These are phyloP conservation scores for Gobio occitaniae DNA, from an alignment of 2,797 vertebrate species.

Conservation along the genomic window DNA sequence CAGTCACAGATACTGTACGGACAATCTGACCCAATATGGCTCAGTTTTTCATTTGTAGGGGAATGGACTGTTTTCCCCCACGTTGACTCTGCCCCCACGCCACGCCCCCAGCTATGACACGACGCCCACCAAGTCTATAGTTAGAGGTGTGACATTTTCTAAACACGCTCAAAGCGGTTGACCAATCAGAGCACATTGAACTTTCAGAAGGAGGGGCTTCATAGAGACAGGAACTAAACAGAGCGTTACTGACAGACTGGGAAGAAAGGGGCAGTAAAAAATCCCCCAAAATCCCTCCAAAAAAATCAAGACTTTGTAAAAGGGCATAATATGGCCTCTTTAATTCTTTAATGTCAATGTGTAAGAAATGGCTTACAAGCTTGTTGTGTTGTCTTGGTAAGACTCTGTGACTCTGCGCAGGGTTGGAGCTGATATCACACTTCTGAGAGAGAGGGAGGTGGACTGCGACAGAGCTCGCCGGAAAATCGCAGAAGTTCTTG, in stretches of 20 bases:
- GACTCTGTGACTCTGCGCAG: constrained; percentile 69
- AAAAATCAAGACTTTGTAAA: not conserved
- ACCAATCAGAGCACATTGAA: not conserved
- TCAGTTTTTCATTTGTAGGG: too few relatives aligned
- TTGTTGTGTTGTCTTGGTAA: not conserved
- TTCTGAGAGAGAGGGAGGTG: constrained; percentile 92
- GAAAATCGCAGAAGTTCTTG: constrained; percentile 94
- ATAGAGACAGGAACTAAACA: not conserved
- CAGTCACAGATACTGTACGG: too few relatives aligned
- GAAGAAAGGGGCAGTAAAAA: not conserved
- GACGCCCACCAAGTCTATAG: too few relatives aligned
- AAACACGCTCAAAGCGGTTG: not conserved
- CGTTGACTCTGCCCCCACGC: too few relatives aligned
- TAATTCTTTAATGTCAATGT: not conserved
- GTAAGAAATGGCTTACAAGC: not conserved
- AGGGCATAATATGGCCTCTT: not conserved
- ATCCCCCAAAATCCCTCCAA: too few relatives aligned
- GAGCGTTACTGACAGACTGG: not conserved
- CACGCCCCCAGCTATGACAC: too few relatives aligned
- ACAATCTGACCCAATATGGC: too few relatives aligned
- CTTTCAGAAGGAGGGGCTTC: not conserved
- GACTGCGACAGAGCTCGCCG: constrained; percentile 86
- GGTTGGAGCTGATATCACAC: constrained; percentile 94
- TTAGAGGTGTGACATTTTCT: too few relatives aligned
- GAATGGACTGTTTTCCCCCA: too few relatives aligned